Percentiles rank a stretch among this genome's conserved stretches.
Evolutionary conservation across 2,888 invertebrate species (phyloP).

Genomic region (Hypomecis punctinalis): DNA sequence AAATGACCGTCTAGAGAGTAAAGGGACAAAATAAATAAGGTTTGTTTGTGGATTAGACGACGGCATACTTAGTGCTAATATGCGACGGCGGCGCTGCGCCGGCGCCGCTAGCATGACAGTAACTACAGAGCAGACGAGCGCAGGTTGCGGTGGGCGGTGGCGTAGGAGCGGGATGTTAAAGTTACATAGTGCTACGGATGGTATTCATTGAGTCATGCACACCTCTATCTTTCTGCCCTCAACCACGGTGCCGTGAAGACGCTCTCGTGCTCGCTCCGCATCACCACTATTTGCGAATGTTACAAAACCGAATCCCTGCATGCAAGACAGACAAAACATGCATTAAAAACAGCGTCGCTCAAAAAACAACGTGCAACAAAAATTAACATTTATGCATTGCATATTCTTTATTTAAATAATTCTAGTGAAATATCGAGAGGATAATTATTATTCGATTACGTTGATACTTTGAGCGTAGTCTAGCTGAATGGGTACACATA

Average conservation of each 20-base stretch:
- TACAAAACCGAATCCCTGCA: slow-evolving; percentile 99
- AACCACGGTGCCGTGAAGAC: slow-evolving; percentile 99
- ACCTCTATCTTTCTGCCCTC: slow-evolving; percentile 99
- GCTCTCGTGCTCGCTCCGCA: slow-evolving; percentile 99
- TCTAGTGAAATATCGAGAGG: slow-evolving; percentile 81
- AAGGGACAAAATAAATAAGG: slow-evolving; percentile 86
- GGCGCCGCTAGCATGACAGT: slow-evolving; percentile 78
- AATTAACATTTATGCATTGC: slow-evolving; percentile 87
- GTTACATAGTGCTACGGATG: slow-evolving; percentile 87
- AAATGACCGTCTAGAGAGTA: slow-evolving; percentile 89
- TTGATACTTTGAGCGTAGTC: slow-evolving; percentile 85
- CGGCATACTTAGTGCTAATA: slow-evolving; percentile 80
- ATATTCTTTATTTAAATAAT: slow-evolving; percentile 81
- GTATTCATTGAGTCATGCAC: slow-evolving; percentile 93
- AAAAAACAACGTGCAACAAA: slow-evolving; percentile 92
- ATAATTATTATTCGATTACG: slow-evolving; percentile 77
- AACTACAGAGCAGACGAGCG: slow-evolving; percentile 85
- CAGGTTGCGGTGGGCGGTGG: slow-evolving; percentile 82
- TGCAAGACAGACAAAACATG: slow-evolving; percentile 98
- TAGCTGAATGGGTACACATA: slow-evolving; percentile 84
- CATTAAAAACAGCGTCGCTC: slow-evolving; percentile 94
- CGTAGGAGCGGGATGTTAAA: slow-evolving; percentile 87
- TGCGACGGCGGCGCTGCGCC: slow-evolving; percentile 54
- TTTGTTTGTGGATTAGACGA: slow-evolving; percentile 80
- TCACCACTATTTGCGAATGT: slow-evolving; percentile 99